phyloP scores from a whole-genome alignment of 2,797 vertebrate species.

The Aplochiton taeniatus region DNA sequence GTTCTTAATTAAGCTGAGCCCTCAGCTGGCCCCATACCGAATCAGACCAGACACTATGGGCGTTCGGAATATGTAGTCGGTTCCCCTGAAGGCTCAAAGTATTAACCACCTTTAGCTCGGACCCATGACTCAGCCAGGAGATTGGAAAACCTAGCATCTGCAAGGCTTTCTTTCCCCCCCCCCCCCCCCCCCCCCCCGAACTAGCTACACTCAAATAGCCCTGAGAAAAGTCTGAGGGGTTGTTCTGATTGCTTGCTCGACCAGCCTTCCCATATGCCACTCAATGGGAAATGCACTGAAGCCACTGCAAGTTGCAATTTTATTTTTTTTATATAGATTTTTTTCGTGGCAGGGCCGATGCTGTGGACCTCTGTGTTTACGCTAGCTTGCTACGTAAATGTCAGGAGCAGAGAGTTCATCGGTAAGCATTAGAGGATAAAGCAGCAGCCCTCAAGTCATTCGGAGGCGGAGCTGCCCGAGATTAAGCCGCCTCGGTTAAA shows the following conservation, averaged over 20 bases:
- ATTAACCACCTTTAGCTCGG: conserved; percentile 42
- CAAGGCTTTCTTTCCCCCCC: too few relatives aligned
- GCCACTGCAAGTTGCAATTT: too few relatives aligned
- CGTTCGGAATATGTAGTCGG: conserved; percentile 54
- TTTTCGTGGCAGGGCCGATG: too few relatives aligned
- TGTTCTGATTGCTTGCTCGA: conserved; percentile 58
- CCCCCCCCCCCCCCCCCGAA: too few relatives aligned
- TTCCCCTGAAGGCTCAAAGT: conserved; percentile 44
- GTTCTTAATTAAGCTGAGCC: neutral
- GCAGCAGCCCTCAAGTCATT: conserved; percentile 65
- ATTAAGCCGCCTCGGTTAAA: conserved; percentile 65
- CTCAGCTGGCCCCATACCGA: conserved; percentile 33
- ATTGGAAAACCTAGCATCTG: conserved; percentile 47
- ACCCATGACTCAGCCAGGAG: conserved; percentile 42
- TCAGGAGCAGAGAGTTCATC: conserved; percentile 50
- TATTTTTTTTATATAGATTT: too few relatives aligned
- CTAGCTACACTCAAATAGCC: conserved; percentile 52
- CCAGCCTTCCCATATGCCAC: conserved; percentile 40
- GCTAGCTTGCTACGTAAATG: conserved; percentile 46
- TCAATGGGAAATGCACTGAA: conserved; percentile 14
- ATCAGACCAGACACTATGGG: conserved; percentile 50
- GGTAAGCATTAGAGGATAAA: conserved; percentile 66
- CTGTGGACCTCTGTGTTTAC: neutral
- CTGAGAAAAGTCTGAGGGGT: conserved; percentile 49
- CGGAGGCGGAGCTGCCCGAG: conserved; percentile 60